Percentiles rank a stretch among this genome's conserved stretches.
Conservation (phyloP, 1,140 invertebrate species). For the Heterodera schachtii region DNA sequence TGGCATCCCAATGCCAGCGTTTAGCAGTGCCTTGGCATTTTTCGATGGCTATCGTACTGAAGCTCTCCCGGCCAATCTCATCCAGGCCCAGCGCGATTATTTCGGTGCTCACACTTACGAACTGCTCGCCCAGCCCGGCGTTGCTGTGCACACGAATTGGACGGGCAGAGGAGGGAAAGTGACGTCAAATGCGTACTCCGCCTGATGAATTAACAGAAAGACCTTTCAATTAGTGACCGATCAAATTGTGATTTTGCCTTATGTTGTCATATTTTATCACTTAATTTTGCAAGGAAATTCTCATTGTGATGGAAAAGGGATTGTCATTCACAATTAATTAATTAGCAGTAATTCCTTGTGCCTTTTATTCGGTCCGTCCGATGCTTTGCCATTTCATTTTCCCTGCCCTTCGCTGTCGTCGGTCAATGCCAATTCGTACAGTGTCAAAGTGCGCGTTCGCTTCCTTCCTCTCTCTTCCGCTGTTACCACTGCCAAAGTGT, state of each 20-base stretch:
- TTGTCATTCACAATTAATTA: too few relatives aligned
- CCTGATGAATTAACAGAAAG: neutral
- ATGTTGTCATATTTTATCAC: too few relatives aligned
- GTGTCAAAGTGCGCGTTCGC: neutral
- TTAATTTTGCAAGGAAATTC: too few relatives aligned
- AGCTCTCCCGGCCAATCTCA: slow-evolving; percentile 83
- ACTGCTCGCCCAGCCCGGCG: slow-evolving; percentile 80
- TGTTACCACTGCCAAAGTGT: neutral
- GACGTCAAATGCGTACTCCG: slow-evolving; percentile 84
- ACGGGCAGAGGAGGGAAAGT: slow-evolving; percentile 95
- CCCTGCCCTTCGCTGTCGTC: neutral
- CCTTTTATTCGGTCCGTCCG: neutral
- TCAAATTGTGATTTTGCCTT: neutral
- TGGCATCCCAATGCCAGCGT: slow-evolving; percentile 88
- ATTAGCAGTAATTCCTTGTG: too few relatives aligned
- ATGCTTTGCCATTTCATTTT: neutral
- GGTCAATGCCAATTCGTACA: neutral
- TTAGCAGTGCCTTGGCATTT: slow-evolving; percentile 89
- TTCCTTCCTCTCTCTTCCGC: neutral
- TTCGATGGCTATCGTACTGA: slow-evolving; percentile 89
- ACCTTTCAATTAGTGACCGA: slow-evolving; percentile 5
- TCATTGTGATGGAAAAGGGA: too few relatives aligned
- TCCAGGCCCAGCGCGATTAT: slow-evolving; percentile 95
- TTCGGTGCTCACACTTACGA: slow-evolving; percentile 99
- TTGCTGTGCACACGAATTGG: slow-evolving; percentile 88